These are phyloP conservation scores for Thunnus albacares DNA, from an alignment of 2,797 vertebrate genomes.

Conservation along the genomic window DNA sequence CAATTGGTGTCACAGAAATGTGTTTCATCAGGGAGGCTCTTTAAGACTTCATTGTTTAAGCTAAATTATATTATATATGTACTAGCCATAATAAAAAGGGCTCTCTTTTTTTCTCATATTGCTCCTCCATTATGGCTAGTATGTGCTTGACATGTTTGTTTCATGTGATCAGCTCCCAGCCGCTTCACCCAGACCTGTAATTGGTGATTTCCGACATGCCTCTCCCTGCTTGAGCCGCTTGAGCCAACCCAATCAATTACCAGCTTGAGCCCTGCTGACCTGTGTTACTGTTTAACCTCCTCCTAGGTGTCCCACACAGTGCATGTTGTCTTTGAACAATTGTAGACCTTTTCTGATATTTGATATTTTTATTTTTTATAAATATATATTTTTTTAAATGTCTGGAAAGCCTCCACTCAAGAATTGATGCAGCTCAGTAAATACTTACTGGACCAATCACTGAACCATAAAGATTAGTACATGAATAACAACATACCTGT, in stretches of 20 bases:
- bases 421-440: neutral
- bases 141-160: conserved; percentile 12
- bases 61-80: neutral
- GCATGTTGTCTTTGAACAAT: conserved; percentile 37
- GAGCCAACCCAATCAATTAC: conserved; percentile 65
- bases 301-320: conserved; percentile 23
- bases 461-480: neutral
- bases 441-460: neutral
- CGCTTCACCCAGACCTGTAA: conserved; percentile 63
- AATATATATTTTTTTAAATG: neutral
- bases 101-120: neutral
- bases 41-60: neutral
- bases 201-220: conserved; percentile 55
- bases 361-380: neutral
- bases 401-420: neutral
- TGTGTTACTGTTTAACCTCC: conserved; percentile 41
- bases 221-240: conserved; percentile 39
- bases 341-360: neutral
- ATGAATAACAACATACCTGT: neutral
- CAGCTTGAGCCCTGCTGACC: conserved; percentile 40
- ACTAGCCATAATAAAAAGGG: neutral
- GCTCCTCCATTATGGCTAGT: neutral
- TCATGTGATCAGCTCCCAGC: conserved; percentile 52
- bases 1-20: conserved; percentile 38
- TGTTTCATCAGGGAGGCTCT: conserved; percentile 23